These are phyloP conservation scores for Heliconius aoede DNA, from an alignment of 2,888 invertebrate genomes.

Conservation along the genomic window DNA sequence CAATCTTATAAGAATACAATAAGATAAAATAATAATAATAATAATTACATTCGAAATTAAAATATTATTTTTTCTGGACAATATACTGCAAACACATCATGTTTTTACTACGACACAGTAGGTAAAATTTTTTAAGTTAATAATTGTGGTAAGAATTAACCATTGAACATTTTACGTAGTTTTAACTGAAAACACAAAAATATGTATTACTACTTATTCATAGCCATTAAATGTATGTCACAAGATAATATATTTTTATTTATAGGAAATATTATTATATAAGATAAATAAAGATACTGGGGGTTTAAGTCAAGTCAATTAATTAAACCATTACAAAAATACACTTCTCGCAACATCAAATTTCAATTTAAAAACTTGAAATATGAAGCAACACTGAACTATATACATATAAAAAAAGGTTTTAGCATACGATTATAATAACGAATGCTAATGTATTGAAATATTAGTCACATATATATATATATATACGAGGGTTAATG, in stretches of 20 bases:
- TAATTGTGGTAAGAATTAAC: neutral
- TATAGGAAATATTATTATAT: neutral
- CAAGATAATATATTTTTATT: neutral
- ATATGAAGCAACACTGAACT: conserved; percentile 1
- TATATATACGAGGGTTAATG: neutral
- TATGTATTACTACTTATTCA: neutral
- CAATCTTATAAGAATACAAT: neutral
- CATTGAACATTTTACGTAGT: neutral
- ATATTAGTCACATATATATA: neutral
- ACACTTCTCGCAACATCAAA: neutral
- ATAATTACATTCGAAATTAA: neutral
- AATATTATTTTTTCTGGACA: neutral
- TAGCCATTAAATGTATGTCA: neutral
- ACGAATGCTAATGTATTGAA: conserved; percentile 1
- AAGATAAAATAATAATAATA: no score
- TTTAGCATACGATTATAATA: conserved; percentile 9
- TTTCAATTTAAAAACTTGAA: neutral
- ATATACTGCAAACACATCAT: neutral
- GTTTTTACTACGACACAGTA: neutral
- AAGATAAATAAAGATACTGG: neutral
- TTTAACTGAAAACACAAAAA: neutral
- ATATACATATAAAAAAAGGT: neutral
- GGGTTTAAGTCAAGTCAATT: neutral
- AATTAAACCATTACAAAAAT: neutral
- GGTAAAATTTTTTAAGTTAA: neutral